Base-by-base conservation (phyloP, 2,797 vertebrate species). In the Lateolabrax maculatus region DNA sequence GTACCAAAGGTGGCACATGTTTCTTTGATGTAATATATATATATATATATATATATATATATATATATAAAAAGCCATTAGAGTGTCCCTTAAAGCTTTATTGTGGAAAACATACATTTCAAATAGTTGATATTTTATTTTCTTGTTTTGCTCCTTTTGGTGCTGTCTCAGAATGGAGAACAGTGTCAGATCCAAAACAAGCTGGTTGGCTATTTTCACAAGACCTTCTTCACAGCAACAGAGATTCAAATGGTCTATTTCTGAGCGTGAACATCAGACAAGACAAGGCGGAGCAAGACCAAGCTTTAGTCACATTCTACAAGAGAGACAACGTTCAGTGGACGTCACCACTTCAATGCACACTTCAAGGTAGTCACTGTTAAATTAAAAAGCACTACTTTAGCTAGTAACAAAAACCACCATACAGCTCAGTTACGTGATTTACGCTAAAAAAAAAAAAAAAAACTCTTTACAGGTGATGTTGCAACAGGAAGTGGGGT, bases 381-480 rank as follows among this genome's bases (percentile, higher is more conserved):
- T 31, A 2, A 43, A 44, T 53, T 2, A 23, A 52, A 69, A 6
- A 27, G 1, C 16, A 25, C 18, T n/a, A 9, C 25, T 53, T 34
- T 52, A 29, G 48, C 2, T 8, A 16, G 9, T 70, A 5, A 13
- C 5, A 25, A n/a, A 21, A 53, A 15, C 6, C 64, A 69, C 0
- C 2, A 16, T 10, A 15, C 8, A 46, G 29, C 1, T 23, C 27
- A 44, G 18, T 11, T 53, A 6, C 44, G 56, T 12, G 48, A 44
- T 55, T 49, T 16, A 56, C 0, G 3, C 43, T 21, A 4, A 63
- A 66, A 5, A 56, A n/a, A n/a, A n/a, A n/a, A n/a, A n/a, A n/a
- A n/a, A n/a, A n/a, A n/a, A n/a, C n/a, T n/a, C n/a, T 71, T 71
- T 3, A 39, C 71, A 89, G 87, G 89, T n/a, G 87, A 90, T 43